Evolutionary conservation across 2,888 invertebrate genomes (phyloP), one percentile per base, ranked within the genome.

Genomic region (Anthrax anthrax): DNA sequence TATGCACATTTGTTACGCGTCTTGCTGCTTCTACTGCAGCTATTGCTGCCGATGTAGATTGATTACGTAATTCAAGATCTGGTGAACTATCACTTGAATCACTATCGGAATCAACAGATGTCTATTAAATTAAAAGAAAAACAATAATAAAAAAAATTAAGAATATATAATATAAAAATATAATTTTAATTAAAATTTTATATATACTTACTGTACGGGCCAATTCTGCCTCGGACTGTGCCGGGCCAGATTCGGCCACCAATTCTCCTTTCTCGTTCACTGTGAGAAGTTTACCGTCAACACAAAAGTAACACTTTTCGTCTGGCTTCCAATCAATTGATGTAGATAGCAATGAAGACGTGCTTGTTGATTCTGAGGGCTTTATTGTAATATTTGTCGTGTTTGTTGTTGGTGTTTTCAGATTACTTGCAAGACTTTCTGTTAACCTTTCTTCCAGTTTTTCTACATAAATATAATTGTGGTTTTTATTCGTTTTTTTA

Each of bases 221-320:
- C 58, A 60, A 59, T 52, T 60, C 62, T 56, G 60, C 56, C 57
- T 62, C 61, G 57, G 60, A 57, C 57, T 56, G 55, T 40, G 61
- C 58, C 59, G 63, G 59, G 59, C 60, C 61, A 51, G 65, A 60
- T 62, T 68, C 69, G 56, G 67, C 65, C 60, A 68, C 69, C 57
- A 68, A 55, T 58, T 68, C 67, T 50, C 69, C 69, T 55, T 62
- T 61, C 54, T 66, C 62, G 65, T 67, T 69, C 57, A 69, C 68
- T 59, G 65, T 68, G 61, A 69, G 73, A 70, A 80, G 73, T 70
- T 80, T 80, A 70, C 79, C 80, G 75, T 79, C 77, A 66, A 79
- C 80, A 70, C 86, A 87, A 71, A 86, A 85, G 75, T 83, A 80
- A 71, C 86, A 87, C 75, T 85, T 84, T 67, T 81, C 81, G 66